phyloP scores from a whole-genome alignment of 2,888 invertebrate genomes.

The Mechanitis messenoides region DNA sequence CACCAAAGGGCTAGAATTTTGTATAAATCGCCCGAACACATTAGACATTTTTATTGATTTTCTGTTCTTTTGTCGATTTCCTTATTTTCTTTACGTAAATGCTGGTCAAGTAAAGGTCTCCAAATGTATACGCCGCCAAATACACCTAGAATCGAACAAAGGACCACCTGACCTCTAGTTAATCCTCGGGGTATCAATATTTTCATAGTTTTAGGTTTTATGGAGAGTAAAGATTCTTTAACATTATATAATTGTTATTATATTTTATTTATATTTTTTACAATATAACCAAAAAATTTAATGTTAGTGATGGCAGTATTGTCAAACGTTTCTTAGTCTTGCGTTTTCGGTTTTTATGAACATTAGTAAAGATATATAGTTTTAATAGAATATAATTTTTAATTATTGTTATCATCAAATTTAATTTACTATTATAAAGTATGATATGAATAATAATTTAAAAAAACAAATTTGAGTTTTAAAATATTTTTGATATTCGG shows the following conservation, averaged over 20 bases:
- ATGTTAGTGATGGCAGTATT: neutral
- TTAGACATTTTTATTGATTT: constrained; percentile 41
- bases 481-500: too few species aligned
- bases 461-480: too few species aligned
- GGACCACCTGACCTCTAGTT: constrained; percentile 54
- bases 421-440: too few species aligned
- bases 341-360: too few species aligned
- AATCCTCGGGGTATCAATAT: constrained; percentile 60
- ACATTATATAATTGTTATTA: neutral
- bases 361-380: neutral
- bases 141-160: constrained; percentile 62
- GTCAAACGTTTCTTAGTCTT: too few species aligned
- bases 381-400: neutral
- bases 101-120: constrained; percentile 63
- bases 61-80: constrained; percentile 25
- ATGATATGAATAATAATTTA: too few species aligned
- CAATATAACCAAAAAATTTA: constrained; percentile 1
- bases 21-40: constrained; percentile 39
- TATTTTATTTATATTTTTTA: neutral
- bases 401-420: too few species aligned
- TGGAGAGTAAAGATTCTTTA: neutral
- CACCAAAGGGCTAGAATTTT: constrained; percentile 48
- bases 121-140: constrained; percentile 71
- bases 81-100: constrained; percentile 39
- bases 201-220: constrained; percentile 44